Base-by-base conservation (phyloP, 2,888 invertebrate species). In the Sphinx pinastri region DNA sequence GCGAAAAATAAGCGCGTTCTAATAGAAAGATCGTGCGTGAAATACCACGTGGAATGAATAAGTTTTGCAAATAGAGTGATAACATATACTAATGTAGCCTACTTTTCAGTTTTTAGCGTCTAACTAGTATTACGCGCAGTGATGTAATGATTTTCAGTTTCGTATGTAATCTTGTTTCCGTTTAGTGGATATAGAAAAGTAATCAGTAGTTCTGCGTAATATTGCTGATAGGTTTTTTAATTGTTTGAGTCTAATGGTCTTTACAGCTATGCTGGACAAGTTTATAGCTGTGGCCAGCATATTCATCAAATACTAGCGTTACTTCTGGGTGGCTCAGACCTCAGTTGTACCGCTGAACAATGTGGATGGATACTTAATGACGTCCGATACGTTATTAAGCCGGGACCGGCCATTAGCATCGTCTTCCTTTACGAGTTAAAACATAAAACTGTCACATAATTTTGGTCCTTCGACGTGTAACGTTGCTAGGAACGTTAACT, bases 1-100 rank as follows among this genome's bases (percentile, higher is more conserved):
- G 19, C 58, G 59, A 67, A 60, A 70, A 73, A 74, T 72, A 70
- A 73, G 55, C 71, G 70, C 63, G 60, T 71, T 70, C 67, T 60
- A 70, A 57, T 69, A 54, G 47, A 63, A 71, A 71, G 60, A 63
- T 73, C 67, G 68, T 71, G 69, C 70, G 49, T 71, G 59, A 72
- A 67, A 51, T 63, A 67, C 68, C 68, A 71, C 60, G 54, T 59
- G 57, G 11, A 54, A n/a, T 59, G 45, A 70, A 68, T 71, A 63
- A 60, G 68, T 71, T 71, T 71, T 25, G 71, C 71, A 71, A 71
- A 71, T 51, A 63, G 47, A 57, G 57, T 55, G 67, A 54, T 38
- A 63, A 67, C 16, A 49, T 67, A 58, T 25, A 51, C 67, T 54
- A 58, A 51, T 58, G 19, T 67, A 70, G 59, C 67, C 70, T 19